Evolutionary conservation across 1,140 invertebrate genomes (phyloP).

Genomic region (Belonocnema kinseyi): DNA sequence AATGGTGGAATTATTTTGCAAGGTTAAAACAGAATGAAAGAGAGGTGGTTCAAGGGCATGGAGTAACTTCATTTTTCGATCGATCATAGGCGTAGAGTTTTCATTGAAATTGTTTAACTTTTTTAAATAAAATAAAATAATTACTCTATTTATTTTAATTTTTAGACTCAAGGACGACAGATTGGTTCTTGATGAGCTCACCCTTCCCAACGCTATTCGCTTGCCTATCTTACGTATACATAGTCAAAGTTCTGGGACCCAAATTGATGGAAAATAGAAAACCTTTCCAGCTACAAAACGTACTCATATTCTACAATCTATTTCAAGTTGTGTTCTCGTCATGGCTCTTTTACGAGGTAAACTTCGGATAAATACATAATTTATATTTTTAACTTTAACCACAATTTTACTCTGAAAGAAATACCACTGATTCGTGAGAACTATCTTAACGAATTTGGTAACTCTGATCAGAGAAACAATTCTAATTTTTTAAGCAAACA

Average conservation of each 20-base stretch:
- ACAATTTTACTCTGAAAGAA: background rate
- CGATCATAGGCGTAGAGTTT: background rate
- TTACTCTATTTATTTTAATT: constrained; percentile 35
- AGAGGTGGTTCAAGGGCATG: constrained; percentile 5
- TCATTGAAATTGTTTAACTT: too few species aligned
- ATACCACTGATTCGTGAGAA: background rate
- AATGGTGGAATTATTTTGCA: background rate
- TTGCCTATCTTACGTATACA: constrained; percentile 85
- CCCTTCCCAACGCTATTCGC: constrained; percentile 88
- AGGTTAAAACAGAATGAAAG: constrained; percentile 6
- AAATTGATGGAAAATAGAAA: constrained; percentile 91
- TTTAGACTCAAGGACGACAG: constrained; percentile 87
- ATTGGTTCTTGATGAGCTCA: constrained; percentile 90
- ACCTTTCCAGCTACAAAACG: constrained; percentile 86
- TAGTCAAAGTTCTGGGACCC: constrained; percentile 87
- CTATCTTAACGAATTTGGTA: background rate
- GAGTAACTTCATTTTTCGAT: background rate
- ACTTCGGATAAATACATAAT: constrained; percentile 26
- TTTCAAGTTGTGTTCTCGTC: constrained; percentile 89
- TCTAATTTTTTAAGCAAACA: background rate
- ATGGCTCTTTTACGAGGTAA: constrained; percentile 90
- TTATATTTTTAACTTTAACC: background rate
- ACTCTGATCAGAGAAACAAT: background rate
- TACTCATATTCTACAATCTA: constrained; percentile 90
- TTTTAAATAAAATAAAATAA: too few species aligned